Base-by-base conservation (phyloP, 1,140 invertebrate species). In the Adelges cooleyi region DNA sequence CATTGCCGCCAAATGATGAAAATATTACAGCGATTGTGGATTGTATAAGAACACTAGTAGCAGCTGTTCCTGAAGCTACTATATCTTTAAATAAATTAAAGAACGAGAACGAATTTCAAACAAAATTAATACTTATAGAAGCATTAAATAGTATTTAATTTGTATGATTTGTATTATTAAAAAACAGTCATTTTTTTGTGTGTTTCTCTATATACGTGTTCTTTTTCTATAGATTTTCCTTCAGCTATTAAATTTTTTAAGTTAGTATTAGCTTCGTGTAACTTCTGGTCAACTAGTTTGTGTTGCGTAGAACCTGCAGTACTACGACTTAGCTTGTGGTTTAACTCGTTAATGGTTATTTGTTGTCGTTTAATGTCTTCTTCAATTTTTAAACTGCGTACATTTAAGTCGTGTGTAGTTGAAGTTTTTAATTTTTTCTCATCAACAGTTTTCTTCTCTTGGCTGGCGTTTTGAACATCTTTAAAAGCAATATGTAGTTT, bases 321-420 rank as follows among this genome's bases (percentile, higher is more conserved):
- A 68, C 88, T 84, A 46, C 85, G 80, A 1, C 74, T 67, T 54
- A 89, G 71, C 0, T 83, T 81, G 70, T 80, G 78, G 69, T 82
- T 82, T 1, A 89, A 75, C 70, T 83, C 84, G 2, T 72, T 66
- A 46, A 89, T 81, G 70, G 89, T 85, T 13, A 74, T 78, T 73
- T 87, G 82, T 46, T 84, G 75, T 68, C 77, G 80, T 54, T 79
- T 81, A 48, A 87, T 84, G 71, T 85, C 81, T 77, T 89, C 85
- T 4, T 81, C 80, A 38, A 90, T 77, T 73, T 84, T 82, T 50
- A 90, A 84, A 65, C 82, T 81, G 71, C 86, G 83, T 62, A 88
- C 82, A 71, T 87, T 87, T n/a, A 89, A 75, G 36, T 83, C 80
- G 71, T 83, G 82, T 67, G 74, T 82, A 1, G 81, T 79, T 56